Conservation (phyloP, 1,140 invertebrate genomes). For the Brachionus manjavacas region DNA sequence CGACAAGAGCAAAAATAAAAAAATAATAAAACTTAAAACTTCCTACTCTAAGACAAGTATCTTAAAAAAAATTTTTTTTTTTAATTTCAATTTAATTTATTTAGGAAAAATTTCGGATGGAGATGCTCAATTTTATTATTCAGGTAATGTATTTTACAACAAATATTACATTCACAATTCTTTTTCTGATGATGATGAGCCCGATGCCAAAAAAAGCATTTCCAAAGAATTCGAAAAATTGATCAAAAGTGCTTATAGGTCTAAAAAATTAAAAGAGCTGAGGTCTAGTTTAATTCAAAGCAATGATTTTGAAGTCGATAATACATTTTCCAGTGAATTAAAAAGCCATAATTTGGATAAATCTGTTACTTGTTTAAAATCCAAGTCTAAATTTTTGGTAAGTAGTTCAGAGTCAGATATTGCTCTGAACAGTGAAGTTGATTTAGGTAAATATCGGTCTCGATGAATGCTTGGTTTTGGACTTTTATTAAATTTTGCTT, state of each 20-base stretch:
- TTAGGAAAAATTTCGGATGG: background rate
- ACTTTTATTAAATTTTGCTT: background rate
- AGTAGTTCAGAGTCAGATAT: background rate
- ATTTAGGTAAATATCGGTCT: background rate
- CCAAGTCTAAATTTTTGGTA: background rate
- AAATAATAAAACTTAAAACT: slow-evolving; percentile 6
- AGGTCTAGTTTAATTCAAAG: background rate
- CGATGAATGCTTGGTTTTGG: background rate
- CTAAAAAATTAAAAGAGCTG: background rate
- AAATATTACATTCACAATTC: background rate
- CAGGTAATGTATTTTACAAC: background rate
- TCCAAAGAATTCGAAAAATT: background rate
- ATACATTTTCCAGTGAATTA: background rate
- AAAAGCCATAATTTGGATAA: background rate
- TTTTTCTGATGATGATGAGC: background rate
- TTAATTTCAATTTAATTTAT: background rate
- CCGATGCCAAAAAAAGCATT: background rate
- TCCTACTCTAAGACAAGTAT: background rate
- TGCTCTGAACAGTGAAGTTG: background rate
- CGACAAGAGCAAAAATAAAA: slow-evolving; percentile 8
- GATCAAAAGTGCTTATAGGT: background rate
- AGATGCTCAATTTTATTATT: background rate
- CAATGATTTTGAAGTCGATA: background rate
- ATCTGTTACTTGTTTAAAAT: background rate
- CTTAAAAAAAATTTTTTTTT: background rate